Evolutionary conservation across 2,797 vertebrate species (phyloP), one percentile per base, ranked within the genome.

Genomic region (Kryptolebias ocellatus): DNA sequence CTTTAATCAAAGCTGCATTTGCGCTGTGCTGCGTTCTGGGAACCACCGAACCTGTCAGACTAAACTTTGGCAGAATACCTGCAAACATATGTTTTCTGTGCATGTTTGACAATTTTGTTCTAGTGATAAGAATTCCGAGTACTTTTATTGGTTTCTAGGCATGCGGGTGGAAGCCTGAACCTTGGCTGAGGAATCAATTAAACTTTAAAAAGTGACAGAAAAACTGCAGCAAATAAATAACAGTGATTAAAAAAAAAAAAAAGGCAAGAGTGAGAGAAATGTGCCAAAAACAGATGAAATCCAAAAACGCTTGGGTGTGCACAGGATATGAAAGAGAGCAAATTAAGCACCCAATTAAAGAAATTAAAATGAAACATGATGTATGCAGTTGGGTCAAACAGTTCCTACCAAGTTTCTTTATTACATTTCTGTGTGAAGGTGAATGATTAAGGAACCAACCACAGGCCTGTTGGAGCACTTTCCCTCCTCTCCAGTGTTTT

Each of bases 1-100:
- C 93, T 95, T 96, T 97, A 97, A 99, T 99, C 97, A 97, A 95
- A 95, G 91, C 83, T 84, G 67, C 71, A 70, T 42, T 34, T 34
- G 31, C 5, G 5, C 31, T 34, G 5, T 34, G 31, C 31, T 42
- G 39, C 14, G 39, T 42, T 42, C 39, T 42, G 39, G 39, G 39
- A 42, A 42, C 11, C 39, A 14, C 11, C 14, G 39, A 12, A 12
- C 39, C 39, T 64, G 74, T 86, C 56, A 72, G 34, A 31, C 1
- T 11, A 76, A 78, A 83, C 72, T 80, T 70, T 77, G 28, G 24
- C 17, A 46, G 29, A 58, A 63, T 60, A 18, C 34, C 50, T 56
- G 31, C 5, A 69, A 63, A 74, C 34, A 3, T 17, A 29, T 10
- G 49, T 24, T 64, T 64, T 18, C 58, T 53, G 4, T 45, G 10